phyloP scores from a whole-genome alignment of 1,140 invertebrate genomes.

The Apis laboriosa region DNA sequence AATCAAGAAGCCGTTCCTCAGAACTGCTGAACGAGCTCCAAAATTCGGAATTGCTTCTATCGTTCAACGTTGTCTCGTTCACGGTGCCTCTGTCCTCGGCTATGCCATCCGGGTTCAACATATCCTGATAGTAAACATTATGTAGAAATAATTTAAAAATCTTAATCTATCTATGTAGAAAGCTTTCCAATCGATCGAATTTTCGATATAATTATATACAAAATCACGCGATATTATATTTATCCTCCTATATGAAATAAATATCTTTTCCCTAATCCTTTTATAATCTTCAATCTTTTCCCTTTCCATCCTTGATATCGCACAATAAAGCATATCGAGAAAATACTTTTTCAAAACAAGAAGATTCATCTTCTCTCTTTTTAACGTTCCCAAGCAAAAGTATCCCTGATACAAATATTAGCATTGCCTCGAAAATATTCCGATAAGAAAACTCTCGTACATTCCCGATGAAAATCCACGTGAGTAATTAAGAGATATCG shows the following conservation, averaged over 20 bases:
- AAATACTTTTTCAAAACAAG: not conserved
- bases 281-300: not conserved
- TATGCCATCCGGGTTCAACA: slow-evolving; percentile 82
- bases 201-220: no score
- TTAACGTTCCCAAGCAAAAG: not conserved
- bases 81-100: slow-evolving; percentile 83
- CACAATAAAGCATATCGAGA: not conserved
- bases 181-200: no score
- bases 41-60: slow-evolving; percentile 88
- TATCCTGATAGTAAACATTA: slow-evolving; percentile 59
- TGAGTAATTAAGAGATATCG: not conserved
- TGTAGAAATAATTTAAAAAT: not conserved
- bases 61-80: slow-evolving; percentile 84
- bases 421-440: not conserved
- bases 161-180: no score
- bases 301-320: not conserved
- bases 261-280: not conserved
- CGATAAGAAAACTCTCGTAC: slow-evolving; percentile 21
- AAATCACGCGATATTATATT: no score
- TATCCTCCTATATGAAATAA: no score
- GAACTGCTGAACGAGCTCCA: slow-evolving; percentile 90
- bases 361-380: not conserved
- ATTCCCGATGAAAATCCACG: not conserved
- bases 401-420: slow-evolving; percentile 14
- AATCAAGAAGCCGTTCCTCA: slow-evolving; percentile 88